A percentile compares a stretch with the other conserved stretches of the same genome.
Evolutionary conservation across 1,140 invertebrate species (phyloP).

Genomic region (Triops cancriformis): DNA sequence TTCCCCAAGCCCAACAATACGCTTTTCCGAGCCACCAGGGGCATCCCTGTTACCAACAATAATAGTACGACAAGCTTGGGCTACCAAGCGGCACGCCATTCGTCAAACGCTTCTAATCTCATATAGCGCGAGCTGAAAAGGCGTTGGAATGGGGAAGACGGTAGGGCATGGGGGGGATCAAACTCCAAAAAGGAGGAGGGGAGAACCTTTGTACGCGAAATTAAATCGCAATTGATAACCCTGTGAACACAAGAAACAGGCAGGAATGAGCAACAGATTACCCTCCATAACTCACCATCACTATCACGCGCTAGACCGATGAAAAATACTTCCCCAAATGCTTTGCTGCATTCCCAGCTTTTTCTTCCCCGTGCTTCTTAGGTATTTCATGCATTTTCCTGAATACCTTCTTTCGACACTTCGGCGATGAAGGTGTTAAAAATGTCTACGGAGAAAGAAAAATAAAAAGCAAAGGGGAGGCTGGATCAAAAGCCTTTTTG

Average conservation of each 20-base stretch:
- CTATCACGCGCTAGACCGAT: neutral
- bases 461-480: neutral
- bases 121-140: neutral
- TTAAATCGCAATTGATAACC: conserved; percentile 5
- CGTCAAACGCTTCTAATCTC: neutral
- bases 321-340: neutral
- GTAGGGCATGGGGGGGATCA: neutral
- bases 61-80: conserved; percentile 7
- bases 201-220: neutral
- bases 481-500: neutral
- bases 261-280: conserved; percentile 6
- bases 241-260: neutral
- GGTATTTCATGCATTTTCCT: neutral
- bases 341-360: neutral
- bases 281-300: conserved; percentile 10
- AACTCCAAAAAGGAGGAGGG: neutral
- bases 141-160: neutral
- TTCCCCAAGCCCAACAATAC: neutral
- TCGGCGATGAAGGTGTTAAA: neutral
- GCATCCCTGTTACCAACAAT: neutral
- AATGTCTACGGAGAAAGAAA: neutral
- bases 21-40: neutral
- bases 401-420: neutral
- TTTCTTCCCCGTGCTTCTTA: too few relatives aligned
- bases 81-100: conserved; percentile 8